These are phyloP conservation scores for Corapipo altera DNA, from an alignment of 2,113 vertebrate species.

Conservation along the genomic window DNA sequence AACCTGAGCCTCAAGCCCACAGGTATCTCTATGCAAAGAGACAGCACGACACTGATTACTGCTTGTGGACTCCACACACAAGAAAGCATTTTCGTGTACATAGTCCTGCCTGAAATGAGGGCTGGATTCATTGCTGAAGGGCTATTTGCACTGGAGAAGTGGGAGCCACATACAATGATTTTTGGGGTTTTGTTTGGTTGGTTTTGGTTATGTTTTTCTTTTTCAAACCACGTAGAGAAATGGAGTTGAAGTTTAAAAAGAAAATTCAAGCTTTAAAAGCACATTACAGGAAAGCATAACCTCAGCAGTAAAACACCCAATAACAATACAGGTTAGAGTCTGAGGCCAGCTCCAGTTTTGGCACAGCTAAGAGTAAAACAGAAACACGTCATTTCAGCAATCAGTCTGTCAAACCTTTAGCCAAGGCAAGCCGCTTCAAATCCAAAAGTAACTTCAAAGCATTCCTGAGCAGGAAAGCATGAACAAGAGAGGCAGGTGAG, in stretches of 20 bases:
- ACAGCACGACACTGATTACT: not conserved
- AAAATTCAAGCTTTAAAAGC: not conserved
- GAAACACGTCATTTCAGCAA: conserved; percentile 10
- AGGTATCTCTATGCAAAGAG: not conserved
- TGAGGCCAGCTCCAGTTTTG: not conserved
- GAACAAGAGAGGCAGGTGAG: not conserved
- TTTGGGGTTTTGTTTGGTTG: not conserved
- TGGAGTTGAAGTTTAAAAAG: not conserved
- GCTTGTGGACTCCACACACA: not conserved
- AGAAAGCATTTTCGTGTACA: not conserved
- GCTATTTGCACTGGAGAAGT: not conserved
- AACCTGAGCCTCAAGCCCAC: not conserved
- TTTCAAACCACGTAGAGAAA: not conserved
- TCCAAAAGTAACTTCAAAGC: conserved; percentile 44
- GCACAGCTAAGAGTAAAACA: not conserved
- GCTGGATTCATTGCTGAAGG: not conserved
- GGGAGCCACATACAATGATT: not conserved
- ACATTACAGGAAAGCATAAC: not conserved
- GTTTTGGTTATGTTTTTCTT: not conserved
- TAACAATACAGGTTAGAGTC: not conserved
- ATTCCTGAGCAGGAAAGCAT: conserved; percentile 18
- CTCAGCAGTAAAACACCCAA: not conserved
- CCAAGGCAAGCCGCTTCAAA: conserved; percentile 35
- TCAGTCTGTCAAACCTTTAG: conserved; percentile 6
- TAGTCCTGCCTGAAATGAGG: not conserved